Evolutionary conservation across 2,888 invertebrate species (phyloP).

Genomic region (Argyra leucocephala): DNA sequence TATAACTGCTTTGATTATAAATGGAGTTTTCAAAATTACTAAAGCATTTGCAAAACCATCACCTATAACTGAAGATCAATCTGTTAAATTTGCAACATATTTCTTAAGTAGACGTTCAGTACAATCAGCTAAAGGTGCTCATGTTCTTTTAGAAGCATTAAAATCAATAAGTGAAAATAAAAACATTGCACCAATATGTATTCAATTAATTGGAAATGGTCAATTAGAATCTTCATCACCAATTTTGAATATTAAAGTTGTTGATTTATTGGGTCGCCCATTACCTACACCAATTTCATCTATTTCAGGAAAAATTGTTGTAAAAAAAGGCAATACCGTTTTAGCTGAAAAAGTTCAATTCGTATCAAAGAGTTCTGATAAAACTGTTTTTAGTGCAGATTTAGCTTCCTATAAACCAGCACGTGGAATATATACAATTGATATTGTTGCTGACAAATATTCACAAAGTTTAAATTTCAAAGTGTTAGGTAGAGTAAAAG

Average conservation of each 20-base stretch:
- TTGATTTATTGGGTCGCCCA: constrained; percentile 65
- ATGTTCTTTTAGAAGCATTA: constrained; percentile 69
- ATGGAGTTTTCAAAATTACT: constrained; percentile 52
- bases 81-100: constrained; percentile 82
- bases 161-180: constrained; percentile 52
- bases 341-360: constrained; percentile 46
- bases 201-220: constrained; percentile 67
- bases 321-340: constrained; percentile 53
- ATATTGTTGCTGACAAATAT: constrained; percentile 59
- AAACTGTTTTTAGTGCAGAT: constrained; percentile 65
- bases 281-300: constrained; percentile 41
- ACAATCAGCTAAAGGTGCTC: constrained; percentile 73
- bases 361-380: constrained; percentile 60
- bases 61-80: constrained; percentile 66
- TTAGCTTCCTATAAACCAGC: constrained; percentile 67
- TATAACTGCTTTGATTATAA: constrained; percentile 57
- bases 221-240: constrained; percentile 67
- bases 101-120: constrained; percentile 82
- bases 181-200: constrained; percentile 73
- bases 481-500: constrained; percentile 64
- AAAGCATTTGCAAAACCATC: constrained; percentile 54
- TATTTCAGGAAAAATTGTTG: constrained; percentile 33
- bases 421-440: constrained; percentile 76
- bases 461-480: constrained; percentile 55
- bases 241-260: constrained; percentile 60